phyloP scores from a whole-genome alignment of 2,113 vertebrate genomes.

The Lepisosteus osseus region DNA sequence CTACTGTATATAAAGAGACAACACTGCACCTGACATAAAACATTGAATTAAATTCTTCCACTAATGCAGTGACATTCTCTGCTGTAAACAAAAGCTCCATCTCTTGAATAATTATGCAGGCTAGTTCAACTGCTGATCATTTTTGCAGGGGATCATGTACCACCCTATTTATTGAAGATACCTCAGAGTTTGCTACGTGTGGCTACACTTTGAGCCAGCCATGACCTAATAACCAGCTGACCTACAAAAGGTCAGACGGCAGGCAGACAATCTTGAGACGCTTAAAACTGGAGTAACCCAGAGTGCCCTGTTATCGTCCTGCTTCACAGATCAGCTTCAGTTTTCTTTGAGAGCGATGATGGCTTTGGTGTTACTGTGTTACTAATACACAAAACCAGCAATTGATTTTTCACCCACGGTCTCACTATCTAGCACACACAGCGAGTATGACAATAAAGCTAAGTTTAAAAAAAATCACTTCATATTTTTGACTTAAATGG shows the following conservation, averaged over 20 bases:
- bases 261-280: conserved; percentile 47
- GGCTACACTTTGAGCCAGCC: conserved; percentile 29
- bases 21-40: too few species aligned
- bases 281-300: conserved; percentile 18
- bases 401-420: conserved; percentile 31
- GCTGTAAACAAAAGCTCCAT: too few species aligned
- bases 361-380: conserved; percentile 3
- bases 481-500: conserved; percentile 41
- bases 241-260: conserved; percentile 40
- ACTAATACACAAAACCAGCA: conserved; percentile 17
- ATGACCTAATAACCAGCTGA: conserved; percentile 54
- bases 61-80: too few species aligned
- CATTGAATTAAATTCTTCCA: too few species aligned
- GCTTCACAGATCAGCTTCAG: conserved; percentile 25
- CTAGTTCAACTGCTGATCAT: too few species aligned
- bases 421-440: conserved; percentile 25
- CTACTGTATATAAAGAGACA: too few species aligned
- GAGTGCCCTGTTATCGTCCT: conserved; percentile 23
- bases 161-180: too few species aligned
- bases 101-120: too few species aligned
- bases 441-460: neutral
- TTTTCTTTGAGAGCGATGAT: neutral
- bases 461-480: conserved; percentile 16
- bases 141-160: too few species aligned
- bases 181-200: conserved; percentile 10